Evolutionary conservation across 53 echinoderm and acorn worm genomes (phyloP).

Genomic region (Pentamera pediparva): DNA sequence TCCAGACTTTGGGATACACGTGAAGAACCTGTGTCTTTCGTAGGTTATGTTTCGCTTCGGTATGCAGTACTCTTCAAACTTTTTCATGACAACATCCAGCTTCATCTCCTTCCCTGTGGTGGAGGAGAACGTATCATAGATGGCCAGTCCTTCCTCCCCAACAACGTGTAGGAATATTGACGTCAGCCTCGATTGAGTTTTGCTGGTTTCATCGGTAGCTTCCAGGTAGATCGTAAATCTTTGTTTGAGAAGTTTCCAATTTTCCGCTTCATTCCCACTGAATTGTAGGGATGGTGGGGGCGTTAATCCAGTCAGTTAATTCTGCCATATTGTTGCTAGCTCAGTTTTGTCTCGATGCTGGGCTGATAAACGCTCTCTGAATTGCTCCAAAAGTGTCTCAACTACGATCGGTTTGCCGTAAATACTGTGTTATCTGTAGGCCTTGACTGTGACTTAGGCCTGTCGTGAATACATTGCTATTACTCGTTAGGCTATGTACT

Average conservation of each 20-base stretch:
- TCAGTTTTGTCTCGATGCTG: too few relatives aligned
- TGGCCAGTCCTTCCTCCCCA: conserved; percentile 28
- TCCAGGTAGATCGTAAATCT: conserved; percentile 32
- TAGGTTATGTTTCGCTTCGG: conserved; percentile 49
- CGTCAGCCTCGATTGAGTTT: conserved; percentile 6
- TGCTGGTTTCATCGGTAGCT: conserved; percentile 27
- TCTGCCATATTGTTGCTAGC: too few relatives aligned
- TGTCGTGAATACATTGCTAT: too few relatives aligned
- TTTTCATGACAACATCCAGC: conserved; percentile 23
- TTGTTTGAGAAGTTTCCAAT: conserved; percentile 47
- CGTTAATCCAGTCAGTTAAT: conserved; percentile 40
- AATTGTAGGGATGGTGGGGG: conserved; percentile 31
- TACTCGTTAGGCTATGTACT: too few relatives aligned
- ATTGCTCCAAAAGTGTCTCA: too few relatives aligned
- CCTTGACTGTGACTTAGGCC: too few relatives aligned
- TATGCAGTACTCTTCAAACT: conserved; percentile 52
- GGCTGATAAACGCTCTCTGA: too few relatives aligned
- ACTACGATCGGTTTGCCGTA: too few relatives aligned
- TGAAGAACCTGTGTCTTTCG: conserved; percentile 27
- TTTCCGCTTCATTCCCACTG: conserved; percentile 52
- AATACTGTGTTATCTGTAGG: too few relatives aligned
- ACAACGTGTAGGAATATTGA: conserved; percentile 38
- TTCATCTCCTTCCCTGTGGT: conserved; percentile 29
- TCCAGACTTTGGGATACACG: not conserved
- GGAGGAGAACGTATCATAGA: conserved; percentile 55